These are phyloP conservation scores for Psococerastis gibbosa DNA, from an alignment of 2,888 invertebrate genomes.

Conservation along the genomic window DNA sequence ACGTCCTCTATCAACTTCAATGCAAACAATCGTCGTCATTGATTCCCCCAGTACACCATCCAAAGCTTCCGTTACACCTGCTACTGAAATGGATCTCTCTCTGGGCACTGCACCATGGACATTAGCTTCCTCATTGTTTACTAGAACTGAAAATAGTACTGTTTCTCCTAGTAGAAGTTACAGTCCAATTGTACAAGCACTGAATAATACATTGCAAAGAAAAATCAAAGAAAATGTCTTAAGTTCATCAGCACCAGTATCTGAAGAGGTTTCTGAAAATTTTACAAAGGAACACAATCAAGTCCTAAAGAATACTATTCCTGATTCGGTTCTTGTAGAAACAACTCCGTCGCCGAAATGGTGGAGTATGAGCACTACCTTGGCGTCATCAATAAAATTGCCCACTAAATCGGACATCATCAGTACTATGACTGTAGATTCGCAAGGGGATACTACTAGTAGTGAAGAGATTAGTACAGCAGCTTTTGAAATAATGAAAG, in stretches of 20 bases:
- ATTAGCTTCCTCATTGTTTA: not conserved
- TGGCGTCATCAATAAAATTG: too few relatives aligned
- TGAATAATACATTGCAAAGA: not conserved
- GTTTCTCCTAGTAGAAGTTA: not conserved
- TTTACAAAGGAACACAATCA: constrained; percentile 6
- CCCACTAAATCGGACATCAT: too few relatives aligned
- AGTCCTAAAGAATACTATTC: constrained; percentile 7
- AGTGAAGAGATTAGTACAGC: too few relatives aligned
- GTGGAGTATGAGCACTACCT: too few relatives aligned
- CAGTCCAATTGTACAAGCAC: not conserved
- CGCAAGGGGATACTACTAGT: too few relatives aligned
- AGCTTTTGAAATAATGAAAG: too few relatives aligned
- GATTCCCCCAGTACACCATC: not conserved
- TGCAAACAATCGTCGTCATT: not conserved
- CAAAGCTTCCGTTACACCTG: not conserved
- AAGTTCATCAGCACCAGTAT: not conserved
- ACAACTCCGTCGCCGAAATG: constrained; percentile 1
- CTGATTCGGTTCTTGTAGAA: not conserved
- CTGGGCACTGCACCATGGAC: not conserved
- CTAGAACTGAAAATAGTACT: not conserved
- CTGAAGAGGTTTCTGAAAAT: not conserved
- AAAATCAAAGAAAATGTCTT: not conserved
- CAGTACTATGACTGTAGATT: too few relatives aligned
- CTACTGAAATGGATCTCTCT: not conserved
- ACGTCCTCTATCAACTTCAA: not conserved